Evolutionary conservation across 1,140 invertebrate species (phyloP).

Genomic region (Brachionus manjavacas): DNA sequence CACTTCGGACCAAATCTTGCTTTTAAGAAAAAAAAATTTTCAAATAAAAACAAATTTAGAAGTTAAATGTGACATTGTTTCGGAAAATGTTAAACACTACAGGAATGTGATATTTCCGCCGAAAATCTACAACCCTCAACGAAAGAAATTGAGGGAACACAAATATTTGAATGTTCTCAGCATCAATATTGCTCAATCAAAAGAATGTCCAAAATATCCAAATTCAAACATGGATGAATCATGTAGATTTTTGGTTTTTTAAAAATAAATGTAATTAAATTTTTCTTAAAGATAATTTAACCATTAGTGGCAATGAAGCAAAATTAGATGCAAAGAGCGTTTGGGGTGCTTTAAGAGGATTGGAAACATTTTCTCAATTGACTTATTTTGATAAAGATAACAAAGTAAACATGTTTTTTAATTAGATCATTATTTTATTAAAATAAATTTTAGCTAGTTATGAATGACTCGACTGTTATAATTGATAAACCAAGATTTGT

Average conservation of each 20-base stretch:
- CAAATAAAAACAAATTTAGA: constrained; percentile 2
- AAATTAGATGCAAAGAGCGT: background rate
- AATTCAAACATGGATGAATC: constrained; percentile 29
- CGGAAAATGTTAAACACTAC: constrained; percentile 25
- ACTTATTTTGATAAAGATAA: background rate
- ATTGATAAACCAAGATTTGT: constrained; percentile 59
- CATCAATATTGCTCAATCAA: background rate
- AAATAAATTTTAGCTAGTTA: constrained; percentile 38
- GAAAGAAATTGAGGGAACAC: background rate
- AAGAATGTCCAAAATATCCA: constrained; percentile 29
- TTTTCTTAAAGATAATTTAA: background rate
- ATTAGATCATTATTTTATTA: background rate
- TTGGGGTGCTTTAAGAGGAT: constrained; percentile 38
- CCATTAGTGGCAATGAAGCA: background rate
- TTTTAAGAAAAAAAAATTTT: constrained; percentile 37
- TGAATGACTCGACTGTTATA: constrained; percentile 46
- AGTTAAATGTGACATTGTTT: constrained; percentile 30
- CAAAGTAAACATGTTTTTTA: background rate
- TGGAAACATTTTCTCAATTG: constrained; percentile 42
- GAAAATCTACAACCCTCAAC: background rate
- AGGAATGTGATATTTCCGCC: constrained; percentile 34
- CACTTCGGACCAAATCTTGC: constrained; percentile 3
- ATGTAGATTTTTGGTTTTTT: background rate
- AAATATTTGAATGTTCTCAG: background rate
- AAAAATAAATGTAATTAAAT: background rate